Evolutionary conservation across 2,797 vertebrate species (phyloP), one percentile per base, ranked within the genome.

Genomic region (Cirrhinus molitorella): DNA sequence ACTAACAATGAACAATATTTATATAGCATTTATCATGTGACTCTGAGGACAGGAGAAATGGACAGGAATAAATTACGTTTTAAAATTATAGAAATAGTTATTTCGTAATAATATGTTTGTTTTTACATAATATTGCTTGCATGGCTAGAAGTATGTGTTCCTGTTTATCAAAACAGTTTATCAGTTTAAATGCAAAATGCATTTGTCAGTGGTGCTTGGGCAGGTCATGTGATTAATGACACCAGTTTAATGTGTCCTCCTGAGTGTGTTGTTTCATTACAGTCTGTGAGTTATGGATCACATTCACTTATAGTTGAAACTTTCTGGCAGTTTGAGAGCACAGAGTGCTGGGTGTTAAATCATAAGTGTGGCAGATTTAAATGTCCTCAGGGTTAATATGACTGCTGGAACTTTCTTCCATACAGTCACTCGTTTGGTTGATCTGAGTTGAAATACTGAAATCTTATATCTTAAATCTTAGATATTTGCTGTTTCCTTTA

Each of bases 221-320:
- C 59, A 43, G 74, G 57, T 77, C 65, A 71, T 19, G 10, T 23
- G 40, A 59, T 31, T 47, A 21, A 28, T 55, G 17, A 65, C n/a
- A 66, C 14, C 2, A 19, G 25, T 83, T 82, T 79, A n/a, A 67
- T 23, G 53, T 85, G 66, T 72, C 73, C 23, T 45, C n/a, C 19
- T 37, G 47, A 55, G 31, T 72, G 16, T 63, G 82, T 78, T 81
- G 47, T 55, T 14, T 53, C 66, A 34, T 55, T 85, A 43, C 21
- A 21, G 47, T 78, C 25, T 37, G 77, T 59, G 34, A 63, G 31
- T 70, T 75, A 57, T 74, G 57, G 75, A 68, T 34, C 51, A 3
- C 31, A 63, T 40, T 55, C 31, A 19, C 34, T 43, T 40, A 63
- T 21, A 28, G 51, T 37, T 74, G 57, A 49, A 72, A 43, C 49